These are phyloP conservation scores for Babyrousa celebensis DNA, from an alignment of 2,797 vertebrate species.

Conservation along the genomic window DNA sequence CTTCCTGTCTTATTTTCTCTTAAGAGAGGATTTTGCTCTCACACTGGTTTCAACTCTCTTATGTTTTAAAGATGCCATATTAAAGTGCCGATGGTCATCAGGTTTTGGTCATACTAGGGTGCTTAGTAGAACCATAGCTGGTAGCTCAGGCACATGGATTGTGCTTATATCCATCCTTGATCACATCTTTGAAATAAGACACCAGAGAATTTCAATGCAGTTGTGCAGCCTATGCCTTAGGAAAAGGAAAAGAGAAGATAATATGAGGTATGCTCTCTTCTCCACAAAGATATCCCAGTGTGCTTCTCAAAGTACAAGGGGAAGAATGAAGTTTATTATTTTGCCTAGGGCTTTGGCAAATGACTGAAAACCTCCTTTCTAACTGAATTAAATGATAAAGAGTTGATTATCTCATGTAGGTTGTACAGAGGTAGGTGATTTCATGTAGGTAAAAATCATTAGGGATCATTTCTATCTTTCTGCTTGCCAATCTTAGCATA, in stretches of 20 bases:
- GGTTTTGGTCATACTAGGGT: neutral
- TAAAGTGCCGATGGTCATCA: neutral
- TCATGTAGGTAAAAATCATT: neutral
- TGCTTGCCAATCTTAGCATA: neutral
- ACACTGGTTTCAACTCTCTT: neutral
- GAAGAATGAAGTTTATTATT: constrained; percentile 11
- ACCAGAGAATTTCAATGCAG: neutral
- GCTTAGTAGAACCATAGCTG: neutral
- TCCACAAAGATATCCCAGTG: neutral
- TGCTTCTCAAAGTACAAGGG: constrained; percentile 11
- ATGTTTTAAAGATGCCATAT: constrained; percentile 34
- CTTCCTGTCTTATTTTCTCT: constrained; percentile 44
- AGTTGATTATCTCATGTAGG: neutral
- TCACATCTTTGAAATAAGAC: neutral
- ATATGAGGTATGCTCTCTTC: neutral
- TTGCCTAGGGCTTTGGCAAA: neutral
- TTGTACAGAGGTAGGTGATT: neutral
- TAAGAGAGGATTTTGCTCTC: constrained; percentile 33
- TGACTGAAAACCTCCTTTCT: neutral
- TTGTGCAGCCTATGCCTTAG: neutral
- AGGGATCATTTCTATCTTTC: neutral
- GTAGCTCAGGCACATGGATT: neutral
- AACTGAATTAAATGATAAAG: neutral
- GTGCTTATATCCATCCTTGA: neutral
- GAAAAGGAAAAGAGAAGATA: neutral